Base-by-base conservation (phyloP, 1,140 invertebrate genomes). In the Drosophila sucinea region DNA sequence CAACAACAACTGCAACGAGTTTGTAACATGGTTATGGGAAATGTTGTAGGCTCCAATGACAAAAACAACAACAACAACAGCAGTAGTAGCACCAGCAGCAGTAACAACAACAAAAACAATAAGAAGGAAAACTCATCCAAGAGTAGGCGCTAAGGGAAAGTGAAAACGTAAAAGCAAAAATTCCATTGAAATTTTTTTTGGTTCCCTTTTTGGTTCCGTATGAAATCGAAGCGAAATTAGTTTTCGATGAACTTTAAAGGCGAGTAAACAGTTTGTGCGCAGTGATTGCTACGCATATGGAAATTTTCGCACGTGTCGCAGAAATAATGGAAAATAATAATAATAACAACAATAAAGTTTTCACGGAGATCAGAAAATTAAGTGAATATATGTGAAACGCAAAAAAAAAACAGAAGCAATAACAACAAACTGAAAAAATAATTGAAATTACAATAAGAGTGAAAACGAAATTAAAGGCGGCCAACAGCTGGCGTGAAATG, bases 221-320 rank as follows among this genome's bases (percentile, higher is more conserved):
- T 75, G 79, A 90, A 91, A 91, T 91, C 90, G 90, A 91, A 91
- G 82, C 79, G 78, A 91, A 90, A 91, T 91, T 91, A 91, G 90
- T 91, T 91, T 91, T 91, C 90, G 90, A 91, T 91, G 90, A 90
- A 91, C 90, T 91, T 91, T 81, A 91, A 91, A 90, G 78, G 81
- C 90, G 83, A 89, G 77, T 79, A 91, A 91, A 91, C 90, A 91
- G 67, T 67, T 44, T 51, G 44, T 51, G 44, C 77, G 77, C 73
- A 79, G 68, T 69, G 41, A 62, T 73, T 63, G 33, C 65, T 17
- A 65, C 64, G 63, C 47, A 57, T 17, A 61, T 64, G 63, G 51
- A 57, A 40, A 41, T 40, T 54, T 64, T 84, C 78, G 78, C 81
- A 81, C 81, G 81, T 85, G 81, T 79, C 66, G 67, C 67, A 60